phyloP scores from a whole-genome alignment of 2,888 invertebrate genomes.

The Labia minor region DNA sequence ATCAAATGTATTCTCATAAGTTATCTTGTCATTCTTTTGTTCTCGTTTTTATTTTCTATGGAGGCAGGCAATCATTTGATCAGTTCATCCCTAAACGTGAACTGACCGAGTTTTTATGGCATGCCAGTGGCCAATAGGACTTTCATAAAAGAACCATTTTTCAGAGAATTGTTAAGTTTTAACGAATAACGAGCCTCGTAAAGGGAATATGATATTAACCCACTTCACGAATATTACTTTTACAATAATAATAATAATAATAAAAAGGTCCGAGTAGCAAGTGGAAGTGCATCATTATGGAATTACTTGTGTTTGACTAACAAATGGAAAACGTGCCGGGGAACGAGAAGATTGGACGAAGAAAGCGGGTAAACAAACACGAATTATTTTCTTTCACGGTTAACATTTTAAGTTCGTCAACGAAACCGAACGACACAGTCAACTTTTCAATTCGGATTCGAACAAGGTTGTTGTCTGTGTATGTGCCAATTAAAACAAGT shows the following conservation, averaged over 20 bases:
- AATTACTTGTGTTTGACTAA: conserved; percentile 13
- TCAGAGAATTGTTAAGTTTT: background rate
- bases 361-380: background rate
- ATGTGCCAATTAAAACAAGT: background rate
- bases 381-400: background rate
- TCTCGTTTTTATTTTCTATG: too few species aligned
- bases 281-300: conserved; percentile 5
- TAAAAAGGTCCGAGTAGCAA: background rate
- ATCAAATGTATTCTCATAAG: too few species aligned
- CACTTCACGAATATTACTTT: conserved; percentile 4
- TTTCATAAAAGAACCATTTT: background rate
- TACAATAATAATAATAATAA: background rate
- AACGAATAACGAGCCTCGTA: background rate
- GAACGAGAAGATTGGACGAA: background rate
- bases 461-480: background rate
- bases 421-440: background rate
- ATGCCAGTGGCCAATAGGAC: background rate
- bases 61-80: background rate
- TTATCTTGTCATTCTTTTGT: too few species aligned
- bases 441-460: too few species aligned
- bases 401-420: background rate
- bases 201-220: background rate
- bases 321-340: conserved; percentile 6
- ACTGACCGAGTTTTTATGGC: background rate
- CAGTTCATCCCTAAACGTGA: background rate